Evolutionary conservation across 2,113 vertebrate genomes (phyloP), one percentile per base, ranked within the genome.

Genomic region (Platanista minor): DNA sequence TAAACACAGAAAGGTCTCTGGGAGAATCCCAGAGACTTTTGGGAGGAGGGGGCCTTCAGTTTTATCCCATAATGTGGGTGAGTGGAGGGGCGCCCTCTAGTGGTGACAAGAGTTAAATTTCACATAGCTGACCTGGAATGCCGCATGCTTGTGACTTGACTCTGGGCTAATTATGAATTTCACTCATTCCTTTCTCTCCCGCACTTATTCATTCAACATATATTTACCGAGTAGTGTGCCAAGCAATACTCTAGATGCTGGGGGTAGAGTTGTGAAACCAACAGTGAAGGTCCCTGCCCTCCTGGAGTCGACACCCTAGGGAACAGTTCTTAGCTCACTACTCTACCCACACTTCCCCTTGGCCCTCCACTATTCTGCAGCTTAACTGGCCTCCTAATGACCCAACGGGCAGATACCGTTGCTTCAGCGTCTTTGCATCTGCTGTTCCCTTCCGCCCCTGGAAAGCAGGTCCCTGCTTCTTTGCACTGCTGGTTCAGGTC

Each of bases 31-130:
- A 10, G 15, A 64, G 59, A 59, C 29, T 84, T 86, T 13, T 5
- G n/a, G 64, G 46, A 21, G 39, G 31, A 18, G 21, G 46, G 75
- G 62, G 8, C n/a, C 36, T 86, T 43, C 17, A 27, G 54, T 18
- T 88, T 87, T 61, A 39, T 41, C 49, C 61, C n/a, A 21, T 12
- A 69, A 17, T 13, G 59, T 27, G 54, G 43, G 61, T 69, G 97
- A 72, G n/a, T 61, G 20, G 77, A 36, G 23, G 72, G 23, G 31
- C 72, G 89, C 96, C 64, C 96, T 94, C 97, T 97, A 82, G 95
- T 95, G 97, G 93, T 78, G 15, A 62, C 20, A 95, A 46, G 52
- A 52, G 41, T 67, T 81, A 72, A 46, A 27, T 52, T 41, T 78
- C 94, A 92, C 77, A 18, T 31, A 6, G 1, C 36, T 23, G 71